Evolutionary conservation across 2,113 vertebrate genomes (phyloP), one percentile per base, ranked within the genome.

Genomic region (Chlorocebus sabaeus): DNA sequence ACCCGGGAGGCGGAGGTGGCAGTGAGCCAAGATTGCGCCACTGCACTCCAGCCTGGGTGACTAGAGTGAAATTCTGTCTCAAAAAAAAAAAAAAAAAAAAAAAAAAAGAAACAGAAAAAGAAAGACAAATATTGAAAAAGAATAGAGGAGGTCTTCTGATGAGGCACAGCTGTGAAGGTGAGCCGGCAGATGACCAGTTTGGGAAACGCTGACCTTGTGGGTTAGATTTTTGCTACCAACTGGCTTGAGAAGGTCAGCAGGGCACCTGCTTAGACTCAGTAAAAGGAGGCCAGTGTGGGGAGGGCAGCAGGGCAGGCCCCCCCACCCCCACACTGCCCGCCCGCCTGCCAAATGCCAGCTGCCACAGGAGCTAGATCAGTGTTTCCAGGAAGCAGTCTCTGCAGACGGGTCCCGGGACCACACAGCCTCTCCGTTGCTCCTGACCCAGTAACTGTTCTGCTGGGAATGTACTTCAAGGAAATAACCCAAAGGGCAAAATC

Each of bases 371-470:
- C 11, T 11, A 1, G 68, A 55, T 18, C 6, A 16, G 73, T n/a
- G 57, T 85, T 97, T 97, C 93, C 97, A 97, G 96, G 89, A 97
- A 97, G 96, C 16, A 9, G 57, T 85, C 64, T 80, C 88, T 14
- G 35, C 79, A 94, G 90, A 82, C 3, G 5, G 52, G 27, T 93
- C 92, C 84, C 5, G 12, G 80, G 91, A 93, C 70, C 4, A 0
- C 57, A 64, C 12, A 27, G 64, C 48, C 12, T 55, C 50, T 18
- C 70, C 10, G 25, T 11, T 9, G 97, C 97, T 94, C 96, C 97
- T 98, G 97, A 96, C 97, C 98, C 73, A 97, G 87, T 98, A 88
- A 98, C 84, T 52, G 52, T 45, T 52, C 79, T 96, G 96, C 97
- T 97, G 97, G 95, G 95, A 96, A 98, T 32, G 64, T 8, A 86